Evolutionary conservation across 1,140 invertebrate species (phyloP).

Genomic region (Ceratosolen fusciceps): DNA sequence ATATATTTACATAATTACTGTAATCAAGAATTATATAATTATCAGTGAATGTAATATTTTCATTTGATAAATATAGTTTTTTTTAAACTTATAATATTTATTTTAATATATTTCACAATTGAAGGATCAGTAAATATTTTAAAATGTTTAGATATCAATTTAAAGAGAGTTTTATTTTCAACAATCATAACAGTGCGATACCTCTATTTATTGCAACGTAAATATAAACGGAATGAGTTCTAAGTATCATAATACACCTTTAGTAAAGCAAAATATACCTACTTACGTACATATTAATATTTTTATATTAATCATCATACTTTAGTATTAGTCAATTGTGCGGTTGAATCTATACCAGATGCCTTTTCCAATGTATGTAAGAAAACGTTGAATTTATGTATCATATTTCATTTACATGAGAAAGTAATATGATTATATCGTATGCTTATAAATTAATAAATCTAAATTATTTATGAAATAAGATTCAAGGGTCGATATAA

Average conservation of each 20-base stretch:
- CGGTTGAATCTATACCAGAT: background rate
- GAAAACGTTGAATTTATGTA: background rate
- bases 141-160: background rate
- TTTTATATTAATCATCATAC: background rate
- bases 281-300: constrained; percentile 13
- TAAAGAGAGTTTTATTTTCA: background rate
- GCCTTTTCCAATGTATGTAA: background rate
- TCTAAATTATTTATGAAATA: background rate
- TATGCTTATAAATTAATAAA: background rate
- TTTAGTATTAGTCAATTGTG: background rate
- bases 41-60: too few relatives aligned
- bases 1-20: too few relatives aligned
- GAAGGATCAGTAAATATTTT: background rate
- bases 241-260: background rate
- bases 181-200: background rate
- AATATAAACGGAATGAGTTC: background rate
- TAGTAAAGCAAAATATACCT: background rate
- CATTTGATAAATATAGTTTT: too few relatives aligned
- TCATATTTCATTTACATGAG: background rate
- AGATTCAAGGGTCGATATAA: background rate
- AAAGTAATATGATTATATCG: background rate
- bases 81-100: too few relatives aligned
- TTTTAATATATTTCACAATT: too few relatives aligned
- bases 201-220: background rate
- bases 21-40: too few relatives aligned